These are phyloP conservation scores for Lasioglossum figueresi DNA, from an alignment of 2,888 invertebrate genomes.

Conservation along the genomic window DNA sequence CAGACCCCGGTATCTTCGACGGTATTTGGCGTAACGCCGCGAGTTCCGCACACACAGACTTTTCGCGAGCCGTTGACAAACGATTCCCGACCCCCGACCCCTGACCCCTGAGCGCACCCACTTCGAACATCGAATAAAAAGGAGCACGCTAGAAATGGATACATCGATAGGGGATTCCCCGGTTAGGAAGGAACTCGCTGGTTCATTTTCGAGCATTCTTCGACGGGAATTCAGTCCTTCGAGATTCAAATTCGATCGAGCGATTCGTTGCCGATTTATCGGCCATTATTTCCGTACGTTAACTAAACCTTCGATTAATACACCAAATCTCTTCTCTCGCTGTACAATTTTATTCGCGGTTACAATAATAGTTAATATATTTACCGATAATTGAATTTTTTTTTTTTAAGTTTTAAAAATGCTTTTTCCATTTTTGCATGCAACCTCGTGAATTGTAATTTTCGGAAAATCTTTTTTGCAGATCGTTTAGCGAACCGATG, in stretches of 20 bases:
- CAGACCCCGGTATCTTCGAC: conserved; percentile 31
- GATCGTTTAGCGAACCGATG: no score
- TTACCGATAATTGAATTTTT: no score
- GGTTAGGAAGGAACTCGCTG: background rate
- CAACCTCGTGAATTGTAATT: no score
- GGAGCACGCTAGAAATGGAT: background rate
- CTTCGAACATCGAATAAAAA: background rate
- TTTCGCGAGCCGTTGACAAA: conserved; percentile 24
- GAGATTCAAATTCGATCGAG: background rate
- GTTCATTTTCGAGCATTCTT: conserved; percentile 2
- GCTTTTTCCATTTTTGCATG: no score
- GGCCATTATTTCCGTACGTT: background rate
- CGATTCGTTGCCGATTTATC: background rate
- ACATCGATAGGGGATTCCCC: conserved; percentile 11
- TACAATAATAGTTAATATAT: no score
- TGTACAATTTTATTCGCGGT: no score
- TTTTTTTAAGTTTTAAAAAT: no score
- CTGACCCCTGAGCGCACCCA: background rate
- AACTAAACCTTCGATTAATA: background rate
- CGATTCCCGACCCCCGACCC: conserved; percentile 22
- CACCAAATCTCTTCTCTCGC: background rate
- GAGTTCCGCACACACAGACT: conserved; percentile 25
- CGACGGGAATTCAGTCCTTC: background rate
- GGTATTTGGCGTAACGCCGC: conserved; percentile 18
- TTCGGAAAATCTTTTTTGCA: no score